A percentile compares a stretch with the other conserved stretches of the same genome.
Evolutionary conservation across 2,797 vertebrate species (phyloP).

Genomic region (Alcedo atthis): DNA sequence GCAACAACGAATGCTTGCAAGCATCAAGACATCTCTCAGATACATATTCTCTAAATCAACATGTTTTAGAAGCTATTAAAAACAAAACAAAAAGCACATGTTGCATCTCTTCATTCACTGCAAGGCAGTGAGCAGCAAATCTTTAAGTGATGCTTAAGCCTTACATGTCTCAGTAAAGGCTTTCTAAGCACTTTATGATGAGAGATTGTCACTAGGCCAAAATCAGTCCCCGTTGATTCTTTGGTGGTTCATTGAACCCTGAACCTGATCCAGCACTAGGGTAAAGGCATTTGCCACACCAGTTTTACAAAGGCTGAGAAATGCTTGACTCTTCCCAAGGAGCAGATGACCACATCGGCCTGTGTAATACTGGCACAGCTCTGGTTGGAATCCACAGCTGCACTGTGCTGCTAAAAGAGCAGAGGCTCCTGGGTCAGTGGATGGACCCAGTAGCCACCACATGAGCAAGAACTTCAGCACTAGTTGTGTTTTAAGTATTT

Average conservation of each 20-base stretch:
- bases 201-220: neutral
- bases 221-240: neutral
- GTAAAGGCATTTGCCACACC: neutral
- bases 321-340: neutral
- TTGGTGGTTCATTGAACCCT: neutral
- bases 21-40: neutral
- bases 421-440: neutral
- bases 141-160: neutral
- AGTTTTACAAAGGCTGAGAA: neutral
- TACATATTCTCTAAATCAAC: neutral
- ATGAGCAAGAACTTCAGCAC: neutral
- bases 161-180: neutral
- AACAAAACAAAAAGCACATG: neutral
- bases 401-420: rapidly evolving
- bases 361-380: neutral
- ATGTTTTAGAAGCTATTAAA: neutral
- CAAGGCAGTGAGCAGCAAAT: neutral
- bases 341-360: neutral
- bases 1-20: neutral
- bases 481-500: neutral
- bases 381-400: neutral
- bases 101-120: neutral
- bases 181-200: neutral
- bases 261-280: neutral
- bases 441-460: rapidly evolving